These are phyloP conservation scores for Xylocopa sonorina DNA, from an alignment of 1,140 invertebrate genomes.

Conservation along the genomic window DNA sequence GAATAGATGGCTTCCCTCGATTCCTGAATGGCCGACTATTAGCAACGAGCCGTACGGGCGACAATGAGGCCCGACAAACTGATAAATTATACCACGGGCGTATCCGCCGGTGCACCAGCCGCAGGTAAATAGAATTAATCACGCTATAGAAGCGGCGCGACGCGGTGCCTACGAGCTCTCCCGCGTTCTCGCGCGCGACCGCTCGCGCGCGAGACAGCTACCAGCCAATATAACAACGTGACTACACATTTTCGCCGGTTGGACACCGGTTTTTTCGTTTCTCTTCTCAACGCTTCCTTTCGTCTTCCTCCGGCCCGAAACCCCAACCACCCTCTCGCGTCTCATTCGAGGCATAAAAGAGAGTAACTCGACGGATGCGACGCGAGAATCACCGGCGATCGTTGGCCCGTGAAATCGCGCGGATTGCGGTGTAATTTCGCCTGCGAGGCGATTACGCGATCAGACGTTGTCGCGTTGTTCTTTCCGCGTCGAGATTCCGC, in stretches of 20 bases:
- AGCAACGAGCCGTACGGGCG: conserved; percentile 65
- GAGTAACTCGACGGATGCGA: background rate
- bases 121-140: conserved; percentile 73
- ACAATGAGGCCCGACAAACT: conserved; percentile 71
- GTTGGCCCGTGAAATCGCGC: conserved; percentile 21
- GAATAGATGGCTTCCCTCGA: conserved; percentile 69
- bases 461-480: conserved; percentile 23
- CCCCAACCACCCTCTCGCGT: too few relatives aligned
- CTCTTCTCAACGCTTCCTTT: background rate
- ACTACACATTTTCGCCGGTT: conserved; percentile 69
- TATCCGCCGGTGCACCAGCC: conserved; percentile 67
- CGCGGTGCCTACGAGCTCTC: conserved; percentile 12
- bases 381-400: conserved; percentile 16
- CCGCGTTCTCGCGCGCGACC: background rate
- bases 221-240: conserved; percentile 72
- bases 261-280: conserved; percentile 32
- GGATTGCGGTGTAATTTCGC: conserved; percentile 29
- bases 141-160: conserved; percentile 63
- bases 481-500: background rate
- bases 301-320: background rate
- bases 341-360: background rate
- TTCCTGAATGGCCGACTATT: conserved; percentile 69
- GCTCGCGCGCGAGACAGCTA: conserved; percentile 49
- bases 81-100: conserved; percentile 70
- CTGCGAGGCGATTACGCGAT: conserved; percentile 23